These are phyloP conservation scores for Xanthia icteritia DNA, from an alignment of 2,888 invertebrate genomes.

Conservation along the genomic window DNA sequence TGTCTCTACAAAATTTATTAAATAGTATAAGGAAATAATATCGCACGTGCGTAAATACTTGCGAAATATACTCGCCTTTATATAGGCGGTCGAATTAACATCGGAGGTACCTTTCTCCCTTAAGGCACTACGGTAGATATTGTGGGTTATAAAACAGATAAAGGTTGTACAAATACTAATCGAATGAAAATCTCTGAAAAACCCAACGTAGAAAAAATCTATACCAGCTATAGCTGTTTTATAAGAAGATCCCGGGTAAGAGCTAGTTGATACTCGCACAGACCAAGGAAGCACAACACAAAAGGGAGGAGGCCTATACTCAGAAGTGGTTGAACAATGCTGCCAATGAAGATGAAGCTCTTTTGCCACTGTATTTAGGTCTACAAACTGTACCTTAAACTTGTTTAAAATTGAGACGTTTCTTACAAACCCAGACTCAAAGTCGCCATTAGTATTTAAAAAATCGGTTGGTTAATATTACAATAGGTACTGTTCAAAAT, in stretches of 20 bases:
- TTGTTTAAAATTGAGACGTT: background rate
- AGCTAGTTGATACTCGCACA: background rate
- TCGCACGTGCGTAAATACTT: conserved; percentile 46
- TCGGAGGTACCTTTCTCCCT: conserved; percentile 35
- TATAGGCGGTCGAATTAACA: conserved; percentile 35
- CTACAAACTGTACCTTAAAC: background rate
- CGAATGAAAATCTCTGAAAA: background rate
- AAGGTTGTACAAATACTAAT: background rate
- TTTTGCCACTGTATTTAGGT: background rate
- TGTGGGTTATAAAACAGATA: background rate
- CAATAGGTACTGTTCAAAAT: background rate
- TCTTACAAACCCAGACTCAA: background rate
- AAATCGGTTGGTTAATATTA: background rate
- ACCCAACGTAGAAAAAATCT: background rate
- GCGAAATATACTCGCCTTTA: conserved; percentile 39
- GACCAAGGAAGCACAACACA: background rate
- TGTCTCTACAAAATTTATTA: conserved; percentile 38
- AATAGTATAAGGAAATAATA: conserved; percentile 55
- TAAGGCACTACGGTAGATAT: background rate
- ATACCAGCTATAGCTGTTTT: background rate
- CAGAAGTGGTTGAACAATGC: background rate
- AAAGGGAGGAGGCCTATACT: too few relatives aligned
- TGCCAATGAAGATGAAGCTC: background rate
- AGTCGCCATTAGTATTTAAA: background rate
- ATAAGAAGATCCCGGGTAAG: background rate